Base-by-base conservation (phyloP, 2,797 vertebrate species). In the Cirrhinus mrigala region DNA sequence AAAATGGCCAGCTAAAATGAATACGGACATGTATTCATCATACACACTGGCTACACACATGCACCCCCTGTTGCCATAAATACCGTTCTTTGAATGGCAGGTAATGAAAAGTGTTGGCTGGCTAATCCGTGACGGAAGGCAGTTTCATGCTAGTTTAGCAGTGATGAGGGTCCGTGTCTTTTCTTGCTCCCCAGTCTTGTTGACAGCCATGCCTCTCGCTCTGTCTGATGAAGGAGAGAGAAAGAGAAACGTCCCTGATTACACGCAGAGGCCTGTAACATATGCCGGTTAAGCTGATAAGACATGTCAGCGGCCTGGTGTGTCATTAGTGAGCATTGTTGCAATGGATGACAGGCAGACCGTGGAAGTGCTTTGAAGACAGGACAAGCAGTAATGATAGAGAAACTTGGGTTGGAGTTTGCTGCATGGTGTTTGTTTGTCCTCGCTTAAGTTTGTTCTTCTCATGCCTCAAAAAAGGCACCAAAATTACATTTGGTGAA, bases 51-150 rank as follows among this genome's bases (percentile, higher is more conserved):
- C 84, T 40, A 82, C 87, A 88, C 86, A 86, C 89, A 85, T 86
- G 85, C 85, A 82, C 88, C 87, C 85, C 88, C 90, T 90, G 90
- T 90, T 89, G 88, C 91, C 90, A 90, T 93, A 93, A 94, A 95
- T 94, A 93, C 92, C 90, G 90, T 89, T 87, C 92, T 92, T 92
- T 94, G 92, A 94, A 93, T 94, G 90, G 89, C 91, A 91, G 92
- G 93, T 93, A 94, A 94, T 92, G 94, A 94, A 92, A 93, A 89
- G 90, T 88, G 62, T 85, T 76, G 89, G 89, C 87, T 93, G 92
- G 92, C 93, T 91, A 89, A 90, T 91, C 94, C 74, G 14, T 87
- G 91, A 92, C 91, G 77, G 73, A 93, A 92, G 93, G 90, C 89
- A 90, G 79, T 92, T 94, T 93, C 93, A 91, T 85, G 91, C 91